Base-by-base conservation (phyloP, 2,797 vertebrate genomes). In the Nannoperca australis region DNA sequence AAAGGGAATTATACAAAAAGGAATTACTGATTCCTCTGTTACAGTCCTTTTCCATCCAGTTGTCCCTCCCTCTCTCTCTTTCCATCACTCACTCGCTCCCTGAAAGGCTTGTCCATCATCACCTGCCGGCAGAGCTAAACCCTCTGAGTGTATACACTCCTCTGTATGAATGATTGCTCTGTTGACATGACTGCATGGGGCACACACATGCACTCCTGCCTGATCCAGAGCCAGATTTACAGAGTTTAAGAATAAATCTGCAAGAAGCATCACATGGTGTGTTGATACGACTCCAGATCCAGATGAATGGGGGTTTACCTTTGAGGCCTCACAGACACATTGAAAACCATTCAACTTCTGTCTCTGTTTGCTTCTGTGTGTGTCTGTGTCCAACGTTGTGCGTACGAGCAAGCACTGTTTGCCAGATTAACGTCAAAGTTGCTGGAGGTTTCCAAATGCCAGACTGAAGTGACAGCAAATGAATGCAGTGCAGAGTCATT, bases 31-130 rank as follows among this genome's bases (percentile, higher is more conserved):
- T 60, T 81, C 71, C 38, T 60, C 54, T 69, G 73, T 64, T 88
- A 81, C 79, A 88, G 71, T 87, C 79, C 80, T 81, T 89, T 90
- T 87, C 60, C 66, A 15, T 77, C 75, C 70, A n/a, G 70, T 72
- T 55, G 11, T 65, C 70, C 73, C 73, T 73, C 49, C 36, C 42
- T 58, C 62, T 73, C 65, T 49, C 68, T 72, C 50, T 77, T 77
- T 83, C 68, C 45, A 81, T 87, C 65, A 53, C 82, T 88, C 75
- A 66, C 74, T 85, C 22, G 42, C 75, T 88, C 83, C 81, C 83
- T 88, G 83, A 88, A 93, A 89, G 88, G 73, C 86, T 86, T 92
- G 88, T 94, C 92, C 87, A 81, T 94, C 92, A 85, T 91, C 94
- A 91, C 90, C 85, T 89, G 89, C 85, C 81, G 30, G 79, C 73